phyloP scores from a whole-genome alignment of 1,140 invertebrate species.

The Calephelis nemesis region DNA sequence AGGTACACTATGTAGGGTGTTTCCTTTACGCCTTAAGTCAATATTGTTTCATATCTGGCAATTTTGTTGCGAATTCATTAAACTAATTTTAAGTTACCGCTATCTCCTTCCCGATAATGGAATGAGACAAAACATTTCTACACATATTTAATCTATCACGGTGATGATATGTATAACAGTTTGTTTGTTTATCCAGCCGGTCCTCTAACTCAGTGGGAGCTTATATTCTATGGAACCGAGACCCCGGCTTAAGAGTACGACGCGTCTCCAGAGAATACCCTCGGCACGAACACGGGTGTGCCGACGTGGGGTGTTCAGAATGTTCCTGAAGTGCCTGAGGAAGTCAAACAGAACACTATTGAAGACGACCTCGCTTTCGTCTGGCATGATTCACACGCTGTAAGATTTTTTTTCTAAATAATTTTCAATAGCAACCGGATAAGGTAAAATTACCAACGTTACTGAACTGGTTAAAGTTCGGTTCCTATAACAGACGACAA shows the following conservation, averaged over 20 bases:
- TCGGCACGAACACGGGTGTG: constrained; percentile 29
- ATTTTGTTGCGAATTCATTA: too few relatives aligned
- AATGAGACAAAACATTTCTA: too few relatives aligned
- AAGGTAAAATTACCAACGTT: background rate
- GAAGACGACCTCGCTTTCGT: constrained; percentile 58
- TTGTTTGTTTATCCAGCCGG: constrained; percentile 55
- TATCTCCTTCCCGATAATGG: too few relatives aligned
- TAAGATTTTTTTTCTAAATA: constrained; percentile 34
- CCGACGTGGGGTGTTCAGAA: constrained; percentile 43
- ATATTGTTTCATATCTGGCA: too few relatives aligned
- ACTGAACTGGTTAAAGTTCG: too few relatives aligned
- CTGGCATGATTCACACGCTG: constrained; percentile 62
- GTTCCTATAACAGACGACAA: too few relatives aligned
- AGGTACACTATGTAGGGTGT: too few relatives aligned
- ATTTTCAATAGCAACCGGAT: background rate
- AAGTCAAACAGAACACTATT: constrained; percentile 51
- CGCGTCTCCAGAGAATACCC: constrained; percentile 50
- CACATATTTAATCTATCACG: too few relatives aligned
- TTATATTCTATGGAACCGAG: constrained; percentile 89
- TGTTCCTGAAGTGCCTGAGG: constrained; percentile 40
- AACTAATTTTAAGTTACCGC: too few relatives aligned
- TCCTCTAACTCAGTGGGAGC: constrained; percentile 83
- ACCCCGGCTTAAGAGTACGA: constrained; percentile 79
- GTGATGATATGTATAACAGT: too few relatives aligned
- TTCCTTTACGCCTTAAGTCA: too few relatives aligned